Percentiles rank a stretch among this genome's conserved stretches.
phyloP scores from a whole-genome alignment of 64 coral and sea anemone genomes.

The Porites australiensis region DNA sequence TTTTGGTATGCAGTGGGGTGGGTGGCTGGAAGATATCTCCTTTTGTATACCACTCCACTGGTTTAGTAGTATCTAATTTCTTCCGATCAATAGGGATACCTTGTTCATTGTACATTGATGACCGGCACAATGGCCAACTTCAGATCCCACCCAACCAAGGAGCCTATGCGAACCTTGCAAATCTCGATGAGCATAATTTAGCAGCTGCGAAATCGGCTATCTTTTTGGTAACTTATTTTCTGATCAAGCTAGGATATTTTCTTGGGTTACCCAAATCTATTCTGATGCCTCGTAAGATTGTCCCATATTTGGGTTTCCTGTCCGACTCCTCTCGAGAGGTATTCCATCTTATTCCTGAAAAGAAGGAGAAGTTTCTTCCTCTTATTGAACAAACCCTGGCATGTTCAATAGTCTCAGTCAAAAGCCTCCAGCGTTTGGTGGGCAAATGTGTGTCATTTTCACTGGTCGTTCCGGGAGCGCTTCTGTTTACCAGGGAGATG shows the following conservation, averaged over 20 bases:
- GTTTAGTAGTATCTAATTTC: slow-evolving; percentile 5
- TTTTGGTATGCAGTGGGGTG: slow-evolving; percentile 32
- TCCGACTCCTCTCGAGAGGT: slow-evolving; percentile 32
- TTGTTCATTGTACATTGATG: slow-evolving; percentile 51
- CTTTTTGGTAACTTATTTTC: slow-evolving; percentile 40
- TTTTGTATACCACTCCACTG: slow-evolving; percentile 30
- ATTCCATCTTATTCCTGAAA: slow-evolving; percentile 56
- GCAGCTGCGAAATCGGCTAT: slow-evolving; percentile 65
- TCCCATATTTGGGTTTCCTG: slow-evolving; percentile 56
- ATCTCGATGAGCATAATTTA: slow-evolving; percentile 21
- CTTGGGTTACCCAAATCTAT: slow-evolving; percentile 64
- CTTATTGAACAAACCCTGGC: slow-evolving; percentile 10
- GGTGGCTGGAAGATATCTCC: slow-evolving; percentile 47
- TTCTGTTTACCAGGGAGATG: slow-evolving; percentile 66
- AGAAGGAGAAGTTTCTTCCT: slow-evolving; percentile 60
- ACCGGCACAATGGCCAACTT: slow-evolving; percentile 43
- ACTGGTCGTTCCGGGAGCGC: slow-evolving; percentile 49
- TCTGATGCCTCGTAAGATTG: slow-evolving; percentile 31
- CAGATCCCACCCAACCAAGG: slow-evolving; percentile 7
- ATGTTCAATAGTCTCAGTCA: slow-evolving; percentile 11
- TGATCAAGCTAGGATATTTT: slow-evolving; percentile 66
- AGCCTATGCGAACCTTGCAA: slow-evolving; percentile 29
- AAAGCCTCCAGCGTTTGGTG: slow-evolving; percentile 50
- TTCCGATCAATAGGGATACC: slow-evolving; percentile 14
- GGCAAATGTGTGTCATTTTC: slow-evolving; percentile 77